phyloP scores from a whole-genome alignment of 2,113 vertebrate species.

The Apteryx mantelli region DNA sequence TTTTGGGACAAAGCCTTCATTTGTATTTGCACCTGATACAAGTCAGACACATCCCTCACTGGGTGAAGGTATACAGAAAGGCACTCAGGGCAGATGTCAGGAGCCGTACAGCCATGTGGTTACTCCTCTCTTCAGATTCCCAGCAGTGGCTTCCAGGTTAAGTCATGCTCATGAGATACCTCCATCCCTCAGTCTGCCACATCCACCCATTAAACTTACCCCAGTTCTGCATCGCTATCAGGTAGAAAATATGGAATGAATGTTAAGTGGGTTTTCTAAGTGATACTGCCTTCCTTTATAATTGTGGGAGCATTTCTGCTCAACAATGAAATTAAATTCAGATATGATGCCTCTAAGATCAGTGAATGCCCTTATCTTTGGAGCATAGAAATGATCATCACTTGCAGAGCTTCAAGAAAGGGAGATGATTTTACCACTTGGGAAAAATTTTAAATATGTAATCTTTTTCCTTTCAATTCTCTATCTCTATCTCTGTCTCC shows the following conservation, averaged over 20 bases:
- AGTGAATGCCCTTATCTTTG: background rate
- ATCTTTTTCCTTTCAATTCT: background rate
- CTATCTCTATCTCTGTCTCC: background rate
- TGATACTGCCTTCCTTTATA: background rate
- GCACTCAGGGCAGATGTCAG: background rate
- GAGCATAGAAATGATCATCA: background rate
- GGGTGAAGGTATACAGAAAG: accelerated
- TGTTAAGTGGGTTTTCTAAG: background rate
- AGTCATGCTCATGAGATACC: background rate
- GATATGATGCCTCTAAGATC: background rate
- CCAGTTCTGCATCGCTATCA: background rate
- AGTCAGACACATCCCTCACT: background rate
- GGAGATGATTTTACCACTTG: background rate
- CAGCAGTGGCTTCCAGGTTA: background rate
- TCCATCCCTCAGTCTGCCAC: background rate
- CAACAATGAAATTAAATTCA: background rate
- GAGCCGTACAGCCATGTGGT: accelerated
- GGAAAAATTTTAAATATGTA: background rate
- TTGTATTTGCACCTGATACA: background rate
- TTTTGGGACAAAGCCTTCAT: background rate
- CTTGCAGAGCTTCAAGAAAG: background rate
- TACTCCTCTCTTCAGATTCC: background rate
- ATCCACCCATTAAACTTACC: background rate
- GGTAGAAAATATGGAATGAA: background rate
- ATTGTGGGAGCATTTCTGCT: background rate